Conservation (phyloP, 2,797 vertebrate species). For the Podarcis siculus region DNA sequence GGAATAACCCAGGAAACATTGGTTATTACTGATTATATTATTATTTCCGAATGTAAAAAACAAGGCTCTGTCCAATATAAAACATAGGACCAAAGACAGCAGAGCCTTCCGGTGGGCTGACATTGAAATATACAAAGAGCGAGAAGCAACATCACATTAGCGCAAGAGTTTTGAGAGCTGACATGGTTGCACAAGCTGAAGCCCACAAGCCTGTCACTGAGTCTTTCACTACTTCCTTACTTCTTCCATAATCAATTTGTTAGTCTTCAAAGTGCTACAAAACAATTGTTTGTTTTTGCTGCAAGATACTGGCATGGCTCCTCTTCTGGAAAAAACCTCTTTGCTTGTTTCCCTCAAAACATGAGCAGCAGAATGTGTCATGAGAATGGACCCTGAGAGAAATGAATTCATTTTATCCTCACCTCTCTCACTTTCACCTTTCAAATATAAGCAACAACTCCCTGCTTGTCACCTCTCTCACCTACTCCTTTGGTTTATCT, state of each 20-base stretch:
- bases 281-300: too few relatives aligned
- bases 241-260: not conserved
- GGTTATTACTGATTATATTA: not conserved
- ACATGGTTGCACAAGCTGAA: too few relatives aligned
- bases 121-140: not conserved
- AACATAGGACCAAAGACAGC: not conserved
- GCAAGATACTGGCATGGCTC: too few relatives aligned
- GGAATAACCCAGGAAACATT: not conserved
- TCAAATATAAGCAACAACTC: conserved; percentile 52
- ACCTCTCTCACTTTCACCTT: conserved; percentile 64
- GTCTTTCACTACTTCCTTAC: not conserved
- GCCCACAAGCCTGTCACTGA: not conserved
- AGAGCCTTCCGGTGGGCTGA: not conserved
- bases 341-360: not conserved
- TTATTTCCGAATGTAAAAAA: not conserved
- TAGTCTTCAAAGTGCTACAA: too few relatives aligned
- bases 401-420: conserved; percentile 22
- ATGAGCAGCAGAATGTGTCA: not conserved
- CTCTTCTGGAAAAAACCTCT: too few relatives aligned
- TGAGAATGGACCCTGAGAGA: not conserved
- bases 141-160: too few relatives aligned
- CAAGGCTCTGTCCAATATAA: not conserved
- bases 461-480: conserved; percentile 57
- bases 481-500: conserved; percentile 73
- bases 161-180: too few relatives aligned